Evolutionary conservation across 2,888 invertebrate genomes (phyloP), one percentile per base, ranked within the genome.

Genomic region (Julus scanicus): DNA sequence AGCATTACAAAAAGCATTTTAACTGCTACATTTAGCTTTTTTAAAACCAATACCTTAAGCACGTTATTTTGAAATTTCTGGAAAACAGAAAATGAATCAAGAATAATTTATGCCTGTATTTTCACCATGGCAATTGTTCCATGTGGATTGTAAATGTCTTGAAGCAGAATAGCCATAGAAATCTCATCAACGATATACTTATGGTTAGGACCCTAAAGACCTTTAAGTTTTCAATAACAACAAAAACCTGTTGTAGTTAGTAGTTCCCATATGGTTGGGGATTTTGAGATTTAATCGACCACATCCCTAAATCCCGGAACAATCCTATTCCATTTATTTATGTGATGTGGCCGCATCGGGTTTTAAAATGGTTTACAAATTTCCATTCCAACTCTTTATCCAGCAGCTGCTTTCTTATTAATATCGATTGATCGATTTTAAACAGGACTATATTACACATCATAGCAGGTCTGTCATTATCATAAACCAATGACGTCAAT

Each of bases 371-470:
- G 6, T n/a, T 63, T n/a, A n/a, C 20, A n/a, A 63, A 17, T 63
- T 63, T 63, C 63, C 63, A 63, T 63, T 63, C 17, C 63, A 63
- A 63, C n/a, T 63, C 6, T 63, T 63, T n/a, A 63, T 20, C 63
- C 63, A 63, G n/a, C 63, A 63, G 63, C 63, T 63, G 63, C 57
- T n/a, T 63, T 63, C 20, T 20, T 20, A 63, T n/a, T 63, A 53
- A 53, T 15, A 53, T 53, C 44, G 44, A 53, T 53, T 15, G 53
- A 53, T 53, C 53, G 15, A 53, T 53, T 53, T 53, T 53, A 53
- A 53, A 53, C 53, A 53, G 17, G 53, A 17, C 17, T 49, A 49
- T 49, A 13, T 0, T 53, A 53, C 53, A 53, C 17, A 53, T 44
- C 53, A 53, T 53, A 49, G 53, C 4, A 13, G 17, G 53, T 17